phyloP scores from a whole-genome alignment of 2,113 vertebrate species.

The Anthoscopus minutus region DNA sequence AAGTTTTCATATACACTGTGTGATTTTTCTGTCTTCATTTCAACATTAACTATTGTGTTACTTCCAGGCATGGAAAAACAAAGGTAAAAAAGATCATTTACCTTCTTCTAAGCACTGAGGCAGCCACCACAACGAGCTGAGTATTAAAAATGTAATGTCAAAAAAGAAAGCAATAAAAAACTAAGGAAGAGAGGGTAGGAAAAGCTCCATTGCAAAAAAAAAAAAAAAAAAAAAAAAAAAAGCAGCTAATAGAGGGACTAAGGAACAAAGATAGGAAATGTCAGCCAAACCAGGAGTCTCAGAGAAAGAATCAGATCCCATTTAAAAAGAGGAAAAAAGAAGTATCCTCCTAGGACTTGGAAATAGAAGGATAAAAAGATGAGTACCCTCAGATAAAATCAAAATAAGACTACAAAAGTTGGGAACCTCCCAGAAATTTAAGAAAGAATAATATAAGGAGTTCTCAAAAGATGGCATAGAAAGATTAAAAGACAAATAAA shows the following conservation, averaged over 20 bases:
- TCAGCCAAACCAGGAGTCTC: background rate
- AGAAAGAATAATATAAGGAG: background rate
- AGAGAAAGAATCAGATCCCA: background rate
- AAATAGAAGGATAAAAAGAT: background rate
- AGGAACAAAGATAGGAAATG: background rate
- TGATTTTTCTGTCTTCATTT: background rate
- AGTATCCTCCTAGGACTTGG: background rate
- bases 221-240: background rate
- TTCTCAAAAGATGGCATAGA: background rate
- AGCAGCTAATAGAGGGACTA: background rate
- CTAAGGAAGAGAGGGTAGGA: background rate
- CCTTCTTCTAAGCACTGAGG: background rate
- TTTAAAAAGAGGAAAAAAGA: background rate
- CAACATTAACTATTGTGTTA: background rate
- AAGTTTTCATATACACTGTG: background rate
- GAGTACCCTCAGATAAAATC: background rate
- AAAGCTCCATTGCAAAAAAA: background rate
- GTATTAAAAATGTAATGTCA: background rate
- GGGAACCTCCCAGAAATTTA: background rate
- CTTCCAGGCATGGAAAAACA: background rate
- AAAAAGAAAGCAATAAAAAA: background rate
- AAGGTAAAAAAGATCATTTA: background rate
- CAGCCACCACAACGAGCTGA: background rate
- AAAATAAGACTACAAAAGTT: background rate
- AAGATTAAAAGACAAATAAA: background rate